Conservation (phyloP, 2,888 invertebrate genomes). For the Diarsia dahlii region DNA sequence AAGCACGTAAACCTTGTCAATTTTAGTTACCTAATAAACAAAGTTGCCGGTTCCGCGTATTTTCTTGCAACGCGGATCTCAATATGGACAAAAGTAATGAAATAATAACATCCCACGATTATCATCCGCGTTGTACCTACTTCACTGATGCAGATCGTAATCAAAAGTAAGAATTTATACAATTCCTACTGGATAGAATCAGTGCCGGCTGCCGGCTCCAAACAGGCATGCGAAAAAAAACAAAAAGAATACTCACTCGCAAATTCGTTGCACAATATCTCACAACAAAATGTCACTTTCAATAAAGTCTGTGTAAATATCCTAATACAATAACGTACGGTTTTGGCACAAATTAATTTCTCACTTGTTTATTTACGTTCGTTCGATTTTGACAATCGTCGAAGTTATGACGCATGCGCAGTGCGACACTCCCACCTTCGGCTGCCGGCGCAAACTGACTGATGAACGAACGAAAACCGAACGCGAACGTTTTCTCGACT, state of each 20-base stretch:
- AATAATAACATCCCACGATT: conserved; percentile 50
- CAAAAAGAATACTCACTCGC: conserved; percentile 83
- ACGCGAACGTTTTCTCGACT: conserved; percentile 56
- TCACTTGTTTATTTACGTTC: conserved; percentile 88
- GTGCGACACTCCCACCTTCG: conserved; percentile 69
- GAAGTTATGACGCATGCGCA: conserved; percentile 83
- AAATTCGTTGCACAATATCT: conserved; percentile 82
- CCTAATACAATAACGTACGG: conserved; percentile 62
- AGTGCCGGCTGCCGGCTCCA: conserved; percentile 77
- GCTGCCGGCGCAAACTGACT: conserved; percentile 82
- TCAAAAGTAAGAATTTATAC: conserved; percentile 61
- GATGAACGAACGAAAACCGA: conserved; percentile 69
- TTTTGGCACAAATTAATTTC: conserved; percentile 76
- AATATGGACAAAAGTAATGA: conserved; percentile 35
- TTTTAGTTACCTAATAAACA: not conserved
- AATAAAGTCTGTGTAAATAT: conserved; percentile 61
- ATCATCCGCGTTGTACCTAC: conserved; percentile 35
- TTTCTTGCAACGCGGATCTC: conserved; percentile 11
- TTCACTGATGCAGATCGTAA: conserved; percentile 43
- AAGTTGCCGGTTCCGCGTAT: not conserved
- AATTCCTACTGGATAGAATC: conserved; percentile 80
- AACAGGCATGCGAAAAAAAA: conserved; percentile 80
- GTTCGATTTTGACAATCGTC: conserved; percentile 82
- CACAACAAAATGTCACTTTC: conserved; percentile 69
- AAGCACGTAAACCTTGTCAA: not conserved